Conservation (phyloP, 2,113 vertebrate species). For the Nycticryphes semicollaris region DNA sequence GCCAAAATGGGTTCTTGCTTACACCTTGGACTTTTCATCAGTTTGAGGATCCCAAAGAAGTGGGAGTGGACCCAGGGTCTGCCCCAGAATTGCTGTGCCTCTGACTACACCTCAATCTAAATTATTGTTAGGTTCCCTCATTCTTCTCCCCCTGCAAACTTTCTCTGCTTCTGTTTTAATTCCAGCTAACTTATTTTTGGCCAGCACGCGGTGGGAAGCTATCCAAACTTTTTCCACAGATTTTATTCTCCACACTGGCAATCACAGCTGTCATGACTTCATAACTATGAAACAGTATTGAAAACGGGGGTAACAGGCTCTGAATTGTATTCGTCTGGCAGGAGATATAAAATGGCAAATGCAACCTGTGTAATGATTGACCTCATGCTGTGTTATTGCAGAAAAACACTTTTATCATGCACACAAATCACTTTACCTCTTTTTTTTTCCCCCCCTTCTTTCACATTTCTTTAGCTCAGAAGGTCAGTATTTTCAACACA, state of each 20-base stretch:
- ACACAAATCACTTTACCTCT: background rate
- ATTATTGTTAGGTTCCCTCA: fast-evolving
- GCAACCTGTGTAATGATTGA: conserved; percentile 44
- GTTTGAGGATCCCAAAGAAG: background rate
- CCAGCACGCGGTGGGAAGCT: conserved; percentile 23
- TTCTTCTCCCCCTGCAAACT: background rate
- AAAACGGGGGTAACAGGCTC: conserved; percentile 51
- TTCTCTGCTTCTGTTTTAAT: conserved; percentile 7
- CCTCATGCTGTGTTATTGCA: conserved; percentile 43
- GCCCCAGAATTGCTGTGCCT: background rate
- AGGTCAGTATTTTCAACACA: conserved; percentile 12
- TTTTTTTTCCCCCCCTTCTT: background rate
- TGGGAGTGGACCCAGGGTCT: background rate
- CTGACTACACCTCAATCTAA: background rate
- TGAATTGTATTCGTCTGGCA: conserved; percentile 66
- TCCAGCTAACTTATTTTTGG: conserved; percentile 39
- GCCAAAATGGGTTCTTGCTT: background rate
- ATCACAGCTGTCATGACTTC: conserved; percentile 77
- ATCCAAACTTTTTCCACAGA: conserved; percentile 38
- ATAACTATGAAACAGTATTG: conserved; percentile 66
- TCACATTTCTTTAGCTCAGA: background rate
- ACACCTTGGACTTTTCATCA: background rate
- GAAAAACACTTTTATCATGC: conserved; percentile 57
- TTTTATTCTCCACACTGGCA: conserved; percentile 5
- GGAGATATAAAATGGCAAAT: conserved; percentile 61